These are phyloP conservation scores for Megalops atlanticus DNA, from an alignment of 2,113 vertebrate genomes.

Conservation along the genomic window DNA sequence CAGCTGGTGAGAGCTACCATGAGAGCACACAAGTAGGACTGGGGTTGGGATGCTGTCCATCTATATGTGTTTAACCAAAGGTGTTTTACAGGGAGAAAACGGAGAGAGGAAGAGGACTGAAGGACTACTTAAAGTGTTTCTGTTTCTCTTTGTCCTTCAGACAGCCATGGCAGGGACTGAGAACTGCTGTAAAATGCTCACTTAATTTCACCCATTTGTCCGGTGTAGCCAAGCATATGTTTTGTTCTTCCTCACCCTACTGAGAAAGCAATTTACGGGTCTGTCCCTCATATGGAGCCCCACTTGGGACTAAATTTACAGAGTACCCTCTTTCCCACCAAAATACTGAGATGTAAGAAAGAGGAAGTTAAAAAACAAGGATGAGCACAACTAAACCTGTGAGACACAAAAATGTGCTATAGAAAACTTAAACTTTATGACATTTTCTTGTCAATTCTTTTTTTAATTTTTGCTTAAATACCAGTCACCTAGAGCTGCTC, in stretches of 20 bases:
- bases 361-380: not conserved
- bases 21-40: not conserved
- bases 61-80: not conserved
- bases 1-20: not conserved
- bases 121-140: not conserved
- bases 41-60: not conserved
- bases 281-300: not conserved
- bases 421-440: not conserved
- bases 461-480: not conserved
- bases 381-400: not conserved
- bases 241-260: not conserved
- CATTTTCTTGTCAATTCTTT: constrained; percentile 22
- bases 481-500: not conserved
- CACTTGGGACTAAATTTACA: constrained; percentile 21
- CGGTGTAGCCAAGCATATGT: not conserved
- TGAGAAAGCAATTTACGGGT: not conserved
- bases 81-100: not conserved
- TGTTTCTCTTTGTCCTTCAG: not conserved
- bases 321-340: not conserved
- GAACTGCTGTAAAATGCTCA: not conserved
- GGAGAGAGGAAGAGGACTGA: not conserved
- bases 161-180: not conserved
- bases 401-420: not conserved
- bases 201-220: not conserved
- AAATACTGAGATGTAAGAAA: not conserved